Percentiles rank a stretch among this genome's conserved stretches.
phyloP scores from a whole-genome alignment of 2,113 vertebrate genomes.

The Bothrops jararaca region DNA sequence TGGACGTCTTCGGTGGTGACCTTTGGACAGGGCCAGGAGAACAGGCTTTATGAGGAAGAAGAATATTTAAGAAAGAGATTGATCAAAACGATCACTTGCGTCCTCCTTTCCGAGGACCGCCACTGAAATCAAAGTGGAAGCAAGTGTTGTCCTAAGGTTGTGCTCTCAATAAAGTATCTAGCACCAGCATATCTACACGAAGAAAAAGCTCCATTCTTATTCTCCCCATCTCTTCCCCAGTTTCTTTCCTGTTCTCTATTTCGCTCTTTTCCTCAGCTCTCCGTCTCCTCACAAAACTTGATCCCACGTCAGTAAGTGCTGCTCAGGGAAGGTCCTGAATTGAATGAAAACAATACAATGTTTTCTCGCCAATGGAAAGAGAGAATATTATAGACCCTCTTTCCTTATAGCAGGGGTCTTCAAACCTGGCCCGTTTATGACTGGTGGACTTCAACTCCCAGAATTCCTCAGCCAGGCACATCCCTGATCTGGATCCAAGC shows the following conservation, averaged over 20 bases:
- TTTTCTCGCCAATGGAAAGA: constrained; percentile 39
- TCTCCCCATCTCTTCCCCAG: constrained; percentile 7
- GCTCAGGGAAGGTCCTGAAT: constrained; percentile 53
- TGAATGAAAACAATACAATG: constrained; percentile 74
- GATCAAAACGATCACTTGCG: neutral
- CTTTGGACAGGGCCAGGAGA: neutral
- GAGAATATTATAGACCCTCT: constrained; percentile 17
- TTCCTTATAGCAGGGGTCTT: neutral
- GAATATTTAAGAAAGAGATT: neutral
- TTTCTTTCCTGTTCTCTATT: constrained; percentile 29
- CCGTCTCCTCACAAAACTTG: constrained; percentile 71
- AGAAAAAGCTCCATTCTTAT: constrained; percentile 26
- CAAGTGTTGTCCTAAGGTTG: constrained; percentile 22
- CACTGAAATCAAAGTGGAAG: constrained; percentile 17
- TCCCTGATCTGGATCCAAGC: too few species aligned
- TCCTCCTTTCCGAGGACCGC: constrained; percentile 21
- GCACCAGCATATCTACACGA: constrained; percentile 57
- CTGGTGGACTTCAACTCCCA: too few species aligned
- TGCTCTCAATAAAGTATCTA: constrained; percentile 41
- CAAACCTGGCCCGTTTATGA: too few species aligned
- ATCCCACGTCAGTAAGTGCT: constrained; percentile 61
- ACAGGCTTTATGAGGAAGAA: neutral
- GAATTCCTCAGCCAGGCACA: too few species aligned
- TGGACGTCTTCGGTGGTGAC: neutral
- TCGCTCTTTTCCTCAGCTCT: constrained; percentile 33